A percentile compares a stretch with the other conserved stretches of the same genome.
phyloP scores from a whole-genome alignment of 2,888 invertebrate species.

The Plebejus anna region DNA sequence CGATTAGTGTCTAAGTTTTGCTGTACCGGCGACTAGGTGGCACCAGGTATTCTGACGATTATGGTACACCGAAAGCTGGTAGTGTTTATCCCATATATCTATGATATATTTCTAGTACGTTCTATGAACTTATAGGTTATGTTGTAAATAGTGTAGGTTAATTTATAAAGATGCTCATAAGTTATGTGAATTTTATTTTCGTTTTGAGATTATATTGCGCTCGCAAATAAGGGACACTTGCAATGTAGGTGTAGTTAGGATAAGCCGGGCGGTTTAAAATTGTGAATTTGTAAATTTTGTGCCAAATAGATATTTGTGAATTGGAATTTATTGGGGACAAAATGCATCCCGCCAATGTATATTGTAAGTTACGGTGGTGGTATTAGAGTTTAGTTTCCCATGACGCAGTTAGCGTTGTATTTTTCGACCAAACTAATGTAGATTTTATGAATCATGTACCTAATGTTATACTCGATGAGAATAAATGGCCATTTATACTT shows the following conservation, averaged over 20 bases:
- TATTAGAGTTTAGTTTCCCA: slow-evolving; percentile 43
- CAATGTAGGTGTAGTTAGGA: slow-evolving; percentile 41
- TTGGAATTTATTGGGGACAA: slow-evolving; percentile 71
- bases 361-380: slow-evolving; percentile 55
- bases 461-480: slow-evolving; percentile 50
- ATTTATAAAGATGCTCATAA: slow-evolving; percentile 27
- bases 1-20: slow-evolving; percentile 59
- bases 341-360: slow-evolving; percentile 66
- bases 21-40: slow-evolving; percentile 70
- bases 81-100: slow-evolving; percentile 97
- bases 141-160: slow-evolving; percentile 54
- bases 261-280: slow-evolving; percentile 30
- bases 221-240: slow-evolving; percentile 39
- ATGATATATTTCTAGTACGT: slow-evolving; percentile 98
- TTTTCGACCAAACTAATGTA: slow-evolving; percentile 73
- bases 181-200: not conserved
- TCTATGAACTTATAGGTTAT: slow-evolving; percentile 90
- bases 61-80: slow-evolving; percentile 79
- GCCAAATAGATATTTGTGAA: slow-evolving; percentile 66
- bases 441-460: slow-evolving; percentile 53
- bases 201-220: slow-evolving; percentile 33
- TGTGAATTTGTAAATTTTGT: slow-evolving; percentile 60
- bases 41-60: slow-evolving; percentile 41
- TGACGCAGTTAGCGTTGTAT: slow-evolving; percentile 64
- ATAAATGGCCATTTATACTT: slow-evolving; percentile 58